These are phyloP conservation scores for Tinamus major DNA, from an alignment of 2,797 vertebrate genomes.

Conservation along the genomic window DNA sequence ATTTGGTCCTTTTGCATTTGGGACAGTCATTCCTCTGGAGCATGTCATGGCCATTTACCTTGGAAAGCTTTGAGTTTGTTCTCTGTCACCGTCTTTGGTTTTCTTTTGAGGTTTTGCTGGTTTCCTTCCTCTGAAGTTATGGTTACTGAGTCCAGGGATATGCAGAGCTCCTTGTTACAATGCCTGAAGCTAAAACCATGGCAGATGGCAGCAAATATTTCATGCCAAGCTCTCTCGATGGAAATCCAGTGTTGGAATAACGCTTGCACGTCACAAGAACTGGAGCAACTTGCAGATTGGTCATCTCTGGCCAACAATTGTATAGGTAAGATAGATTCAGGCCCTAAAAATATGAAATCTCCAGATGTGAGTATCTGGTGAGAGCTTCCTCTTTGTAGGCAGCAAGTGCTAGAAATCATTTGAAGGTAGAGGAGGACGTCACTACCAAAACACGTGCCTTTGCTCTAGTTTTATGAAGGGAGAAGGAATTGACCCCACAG, in stretches of 20 bases:
- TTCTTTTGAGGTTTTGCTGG: conserved; percentile 62
- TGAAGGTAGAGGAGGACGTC: not conserved
- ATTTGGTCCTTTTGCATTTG: conserved; percentile 45
- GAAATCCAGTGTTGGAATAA: not conserved
- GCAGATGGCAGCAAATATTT: not conserved
- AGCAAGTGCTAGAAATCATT: not conserved
- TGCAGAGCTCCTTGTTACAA: conserved; percentile 41
- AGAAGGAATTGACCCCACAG: not conserved
- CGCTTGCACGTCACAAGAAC: not conserved
- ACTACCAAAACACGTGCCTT: not conserved
- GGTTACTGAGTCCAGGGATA: conserved; percentile 62
- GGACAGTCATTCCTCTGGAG: conserved; percentile 11
- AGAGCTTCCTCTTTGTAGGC: not conserved
- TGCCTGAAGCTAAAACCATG: conserved; percentile 45
- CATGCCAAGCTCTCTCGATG: conserved; percentile 29
- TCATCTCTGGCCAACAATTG: not conserved
- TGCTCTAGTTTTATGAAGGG: not conserved
- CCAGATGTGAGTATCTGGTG: not conserved
- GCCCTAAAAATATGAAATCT: not conserved
- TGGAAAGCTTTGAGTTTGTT: conserved; percentile 53
- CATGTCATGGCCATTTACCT: conserved; percentile 50
- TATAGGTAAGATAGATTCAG: not conserved
- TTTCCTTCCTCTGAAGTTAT: conserved; percentile 59
- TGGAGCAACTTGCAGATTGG: not conserved
- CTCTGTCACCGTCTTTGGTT: conserved; percentile 69